Evolutionary conservation across 64 coral and sea anemone genomes (phyloP).

Genomic region (Montipora sp.): DNA sequence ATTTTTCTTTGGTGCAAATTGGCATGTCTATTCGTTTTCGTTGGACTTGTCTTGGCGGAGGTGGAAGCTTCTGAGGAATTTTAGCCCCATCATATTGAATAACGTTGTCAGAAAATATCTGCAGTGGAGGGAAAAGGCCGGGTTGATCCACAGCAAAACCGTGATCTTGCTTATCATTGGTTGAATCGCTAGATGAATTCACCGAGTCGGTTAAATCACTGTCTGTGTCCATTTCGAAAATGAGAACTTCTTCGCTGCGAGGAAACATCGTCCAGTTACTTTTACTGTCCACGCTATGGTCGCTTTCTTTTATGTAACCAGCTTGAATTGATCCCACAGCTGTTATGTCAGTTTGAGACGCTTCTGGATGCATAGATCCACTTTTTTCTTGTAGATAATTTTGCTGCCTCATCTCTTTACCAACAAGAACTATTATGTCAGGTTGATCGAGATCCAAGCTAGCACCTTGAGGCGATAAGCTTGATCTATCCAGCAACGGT

Average conservation of each 20-base stretch:
- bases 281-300: neutral
- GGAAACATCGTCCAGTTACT: slow-evolving; percentile 20
- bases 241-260: neutral
- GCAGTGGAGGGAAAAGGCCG: slow-evolving; percentile 15
- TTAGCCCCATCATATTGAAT: neutral
- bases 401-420: neutral
- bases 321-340: neutral
- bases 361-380: neutral
- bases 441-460: neutral
- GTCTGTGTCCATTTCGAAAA: slow-evolving; percentile 34
- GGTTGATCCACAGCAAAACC: neutral
- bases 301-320: neutral
- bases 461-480: neutral
- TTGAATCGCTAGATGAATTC: neutral
- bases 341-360: neutral
- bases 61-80: slow-evolving; percentile 13
- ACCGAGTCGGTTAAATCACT: neutral
- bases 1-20: neutral
- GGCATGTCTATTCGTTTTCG: slow-evolving; percentile 2
- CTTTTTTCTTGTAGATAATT: neutral
- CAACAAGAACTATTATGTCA: neutral
- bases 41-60: slow-evolving; percentile 8
- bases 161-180: neutral
- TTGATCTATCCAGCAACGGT: neutral
- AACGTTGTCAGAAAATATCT: slow-evolving; percentile 3